Conservation (phyloP, 2,888 invertebrate species). For the Ramazzottius varieornatus region DNA sequence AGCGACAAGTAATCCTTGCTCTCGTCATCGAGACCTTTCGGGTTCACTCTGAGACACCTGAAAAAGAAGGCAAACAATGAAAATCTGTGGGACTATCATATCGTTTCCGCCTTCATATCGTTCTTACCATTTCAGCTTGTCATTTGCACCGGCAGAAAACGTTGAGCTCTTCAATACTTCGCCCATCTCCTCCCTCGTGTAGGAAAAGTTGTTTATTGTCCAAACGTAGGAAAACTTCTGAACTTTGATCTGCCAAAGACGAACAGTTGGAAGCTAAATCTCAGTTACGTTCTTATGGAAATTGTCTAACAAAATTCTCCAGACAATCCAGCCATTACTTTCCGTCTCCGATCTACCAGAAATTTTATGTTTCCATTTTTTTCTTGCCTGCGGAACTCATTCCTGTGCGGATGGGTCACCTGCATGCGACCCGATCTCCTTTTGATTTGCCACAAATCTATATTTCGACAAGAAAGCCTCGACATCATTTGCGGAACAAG, state of each 20-base stretch:
- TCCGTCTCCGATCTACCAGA: too few relatives aligned
- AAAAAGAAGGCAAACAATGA: neutral
- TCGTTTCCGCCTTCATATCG: neutral
- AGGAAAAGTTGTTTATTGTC: slow-evolving; percentile 99
- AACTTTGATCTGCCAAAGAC: slow-evolving; percentile 64
- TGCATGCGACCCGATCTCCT: too few relatives aligned
- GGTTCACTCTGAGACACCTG: slow-evolving; percentile 94
- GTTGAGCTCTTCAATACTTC: slow-evolving; percentile 98
- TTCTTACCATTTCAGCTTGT: slow-evolving; percentile 93
- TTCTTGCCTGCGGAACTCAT: too few relatives aligned
- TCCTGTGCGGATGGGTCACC: too few relatives aligned
- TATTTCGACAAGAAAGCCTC: too few relatives aligned
- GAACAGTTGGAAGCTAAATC: too few relatives aligned
- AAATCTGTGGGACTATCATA: too few relatives aligned
- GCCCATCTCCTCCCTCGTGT: slow-evolving; percentile 99
- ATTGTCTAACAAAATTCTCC: neutral
- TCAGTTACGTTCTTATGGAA: too few relatives aligned
- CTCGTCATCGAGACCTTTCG: slow-evolving; percentile 97
- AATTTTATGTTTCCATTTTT: too few relatives aligned
- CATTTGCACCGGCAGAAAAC: slow-evolving; percentile 95
- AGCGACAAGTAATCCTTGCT: slow-evolving; percentile 98
- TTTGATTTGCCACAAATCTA: too few relatives aligned
- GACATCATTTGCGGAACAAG: too few relatives aligned
- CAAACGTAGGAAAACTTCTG: slow-evolving; percentile 99
- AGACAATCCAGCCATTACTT: too few relatives aligned